phyloP scores from a whole-genome alignment of 1,140 invertebrate species.

The Neodiprion lecontei region DNA sequence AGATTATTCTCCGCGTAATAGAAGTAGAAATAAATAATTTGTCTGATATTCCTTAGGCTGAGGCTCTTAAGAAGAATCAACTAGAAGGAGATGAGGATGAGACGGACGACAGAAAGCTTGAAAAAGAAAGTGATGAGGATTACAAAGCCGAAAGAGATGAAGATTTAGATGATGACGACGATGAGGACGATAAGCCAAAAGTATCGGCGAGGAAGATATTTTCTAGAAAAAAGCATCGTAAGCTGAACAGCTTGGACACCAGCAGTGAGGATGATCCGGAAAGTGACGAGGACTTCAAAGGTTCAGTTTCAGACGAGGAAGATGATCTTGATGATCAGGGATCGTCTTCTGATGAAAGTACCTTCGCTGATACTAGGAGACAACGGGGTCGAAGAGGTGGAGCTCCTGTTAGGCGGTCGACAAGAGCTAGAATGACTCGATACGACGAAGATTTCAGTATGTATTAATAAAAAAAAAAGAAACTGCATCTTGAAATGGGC shows the following conservation, averaged over 20 bases:
- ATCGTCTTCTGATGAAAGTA: slow-evolving; percentile 67
- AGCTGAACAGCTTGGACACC: slow-evolving; percentile 82
- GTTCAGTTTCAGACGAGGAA: slow-evolving; percentile 68
- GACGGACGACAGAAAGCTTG: slow-evolving; percentile 44
- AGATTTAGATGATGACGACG: slow-evolving; percentile 45
- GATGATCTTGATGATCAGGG: slow-evolving; percentile 66
- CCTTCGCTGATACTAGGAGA: slow-evolving; percentile 54
- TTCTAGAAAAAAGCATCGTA: slow-evolving; percentile 72
- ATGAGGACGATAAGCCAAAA: slow-evolving; percentile 42
- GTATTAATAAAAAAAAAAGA: slow-evolving; percentile 28
- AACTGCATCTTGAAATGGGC: not conserved
- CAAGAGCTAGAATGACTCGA: slow-evolving; percentile 63
- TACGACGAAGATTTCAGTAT: slow-evolving; percentile 69
- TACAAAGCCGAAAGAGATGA: slow-evolving; percentile 65
- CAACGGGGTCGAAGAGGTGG: slow-evolving; percentile 51
- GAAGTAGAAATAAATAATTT: not conserved
- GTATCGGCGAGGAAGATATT: slow-evolving; percentile 45
- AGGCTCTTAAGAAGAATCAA: slow-evolving; percentile 41
- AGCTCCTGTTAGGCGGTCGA: slow-evolving; percentile 64
- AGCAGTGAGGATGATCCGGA: slow-evolving; percentile 81
- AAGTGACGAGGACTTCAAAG: slow-evolving; percentile 88
- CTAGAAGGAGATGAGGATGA: slow-evolving; percentile 39
- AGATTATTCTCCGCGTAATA: slow-evolving; percentile 9
- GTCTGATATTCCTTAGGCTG: slow-evolving; percentile 31
- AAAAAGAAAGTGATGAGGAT: slow-evolving; percentile 55